Evolutionary conservation across 2,797 vertebrate species (phyloP), one percentile per base, ranked within the genome.

Genomic region (Betta splendens): DNA sequence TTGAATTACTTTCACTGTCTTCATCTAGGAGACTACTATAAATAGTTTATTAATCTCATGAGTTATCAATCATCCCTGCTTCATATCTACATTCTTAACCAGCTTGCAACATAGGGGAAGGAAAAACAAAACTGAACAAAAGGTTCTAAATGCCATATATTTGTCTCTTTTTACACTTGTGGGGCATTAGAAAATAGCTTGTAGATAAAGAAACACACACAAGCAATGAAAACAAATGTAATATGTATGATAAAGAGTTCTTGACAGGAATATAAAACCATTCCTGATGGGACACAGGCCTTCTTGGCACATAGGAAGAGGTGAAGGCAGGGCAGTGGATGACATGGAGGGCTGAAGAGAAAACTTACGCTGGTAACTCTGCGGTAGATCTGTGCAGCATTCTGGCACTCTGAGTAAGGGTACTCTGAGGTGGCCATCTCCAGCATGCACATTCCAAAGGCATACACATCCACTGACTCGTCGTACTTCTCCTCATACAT

Each of bases 401-500:
- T 99, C 90, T 99, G 97, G 93, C 97, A 99, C 92, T 99, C 97
- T 78, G 97, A 98, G 92, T 99, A 99, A 73, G 97, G 97, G 89
- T 98, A 99, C 86, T 99, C 97, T 82, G 97, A 99, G 43, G 97
- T 99, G 91, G 97, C 97, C 97, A 99, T 99, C 95, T 99, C 97
- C 92, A 98, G 94, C 97, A 99, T 99, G 93, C 97, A 99, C 97
- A 99, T 99, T 89, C 97, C 97, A 96, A 99, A 98, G 93, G 97
- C 96, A 95, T 99, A 99, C 57, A 99, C 97, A 91, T 99, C 97
- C 94, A 98, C 97, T 85, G 96, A 98, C 88, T 99, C 97, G 94
- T 98, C 97, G 87, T 99, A 99, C 93, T 99, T 98, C 94, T 99
- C 97, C 87, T 98, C 97, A 95, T 99, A 99, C 97, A 99, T 99